Conservation (phyloP, 1,140 invertebrate genomes). For the Trigoniulus corallinus region DNA sequence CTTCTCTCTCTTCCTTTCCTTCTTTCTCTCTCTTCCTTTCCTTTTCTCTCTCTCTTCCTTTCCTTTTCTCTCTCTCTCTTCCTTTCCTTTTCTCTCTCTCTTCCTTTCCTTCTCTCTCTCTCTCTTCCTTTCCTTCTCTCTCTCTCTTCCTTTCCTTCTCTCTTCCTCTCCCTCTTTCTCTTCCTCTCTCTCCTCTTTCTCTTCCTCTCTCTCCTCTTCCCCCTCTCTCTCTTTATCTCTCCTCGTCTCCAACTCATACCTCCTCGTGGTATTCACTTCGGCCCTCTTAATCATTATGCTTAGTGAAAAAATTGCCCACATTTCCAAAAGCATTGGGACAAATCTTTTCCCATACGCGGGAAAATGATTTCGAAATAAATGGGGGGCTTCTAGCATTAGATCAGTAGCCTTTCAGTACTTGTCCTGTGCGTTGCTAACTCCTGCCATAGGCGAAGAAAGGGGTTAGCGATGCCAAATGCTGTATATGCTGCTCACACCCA, state of each 20-base stretch:
- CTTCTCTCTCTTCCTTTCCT: not conserved
- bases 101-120: conserved; percentile 4
- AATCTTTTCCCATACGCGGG: no score
- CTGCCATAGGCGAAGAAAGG: no score
- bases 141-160: conserved; percentile 3
- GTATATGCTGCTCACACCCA: no score
- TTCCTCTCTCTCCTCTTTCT: conserved; percentile 1
- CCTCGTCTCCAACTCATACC: not conserved
- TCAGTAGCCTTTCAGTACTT: no score
- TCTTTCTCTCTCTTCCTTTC: conserved; percentile 5
- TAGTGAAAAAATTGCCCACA: not conserved
- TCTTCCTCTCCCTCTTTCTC: conserved; percentile 4
- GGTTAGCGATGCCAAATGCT: no score
- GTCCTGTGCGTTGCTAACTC: no score
- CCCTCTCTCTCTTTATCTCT: no score
- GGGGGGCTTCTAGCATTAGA: no score
- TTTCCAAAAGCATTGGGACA: no score
- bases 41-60: conserved; percentile 3
- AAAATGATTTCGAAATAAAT: no score
- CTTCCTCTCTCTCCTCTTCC: not conserved
- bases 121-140: conserved; percentile 8
- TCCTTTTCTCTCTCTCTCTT: conserved; percentile 1
- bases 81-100: conserved; percentile 2
- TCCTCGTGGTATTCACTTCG: not conserved
- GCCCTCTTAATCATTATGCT: not conserved